Evolutionary conservation across 2,888 invertebrate species (phyloP), one percentile per base, ranked within the genome.

Genomic region (Ichneumon xanthorius): DNA sequence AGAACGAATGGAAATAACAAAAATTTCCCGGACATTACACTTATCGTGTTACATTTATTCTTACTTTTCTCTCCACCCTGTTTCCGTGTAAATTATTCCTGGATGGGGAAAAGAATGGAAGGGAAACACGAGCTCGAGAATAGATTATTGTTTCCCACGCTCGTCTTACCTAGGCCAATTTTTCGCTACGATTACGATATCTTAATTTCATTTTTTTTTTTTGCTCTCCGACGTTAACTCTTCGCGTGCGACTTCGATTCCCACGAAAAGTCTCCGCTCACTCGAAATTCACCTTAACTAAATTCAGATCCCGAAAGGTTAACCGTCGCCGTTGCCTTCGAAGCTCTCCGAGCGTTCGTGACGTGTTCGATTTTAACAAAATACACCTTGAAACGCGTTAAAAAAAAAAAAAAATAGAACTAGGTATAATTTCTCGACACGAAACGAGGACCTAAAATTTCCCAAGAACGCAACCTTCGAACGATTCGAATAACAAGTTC

Each of bases 121-220:
- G 33, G n/a, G 9, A 50, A 33, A 30, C 37, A 40, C 30, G 33
- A n/a, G 33, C 19, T 55, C 11, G 19, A 50, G 19, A 50, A 14
- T 73, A n/a, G 30, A 26, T 63, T 63, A 22, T 33, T 19, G 65
- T 40, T 78, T 78, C 67, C 72, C 72, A 82, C 82, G 82, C 40
- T 78, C 70, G 50, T 68, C 45, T 80, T 81, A 22, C 50, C 19
- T 26, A 33, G n/a, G 50, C 22, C 40, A 19, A 71, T 71, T 82
- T 33, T n/a, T 30, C 53, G 30, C 63, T 22, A 22, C 55, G 26
- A 22, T 65, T 37, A 26, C 26, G 71, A 53, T 40, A 4, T 37
- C 45, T 19, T 22, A 22, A 63, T 30, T 53, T 5, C 53, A 53
- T 16, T 11, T 9, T 55, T 55, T 65, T 48, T 22, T 40, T 11